Evolutionary conservation across 2,797 vertebrate species (phyloP).

Genomic region (Anableps anableps): DNA sequence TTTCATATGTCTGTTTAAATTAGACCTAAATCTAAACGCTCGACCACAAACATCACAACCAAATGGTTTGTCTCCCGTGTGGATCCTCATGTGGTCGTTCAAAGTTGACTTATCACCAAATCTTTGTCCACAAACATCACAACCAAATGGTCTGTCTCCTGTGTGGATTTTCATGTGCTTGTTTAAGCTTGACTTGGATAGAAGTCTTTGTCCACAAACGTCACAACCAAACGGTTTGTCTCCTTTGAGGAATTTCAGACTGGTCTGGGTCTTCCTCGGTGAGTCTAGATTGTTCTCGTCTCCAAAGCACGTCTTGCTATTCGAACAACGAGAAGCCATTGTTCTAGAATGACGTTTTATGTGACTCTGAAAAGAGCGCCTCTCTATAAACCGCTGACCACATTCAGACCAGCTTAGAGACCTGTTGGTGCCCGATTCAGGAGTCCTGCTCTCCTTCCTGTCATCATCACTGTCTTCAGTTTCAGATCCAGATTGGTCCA

Average conservation of each 20-base stretch:
- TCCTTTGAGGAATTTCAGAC: neutral
- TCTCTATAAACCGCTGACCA: neutral
- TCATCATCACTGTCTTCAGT: slow-evolving; percentile 1
- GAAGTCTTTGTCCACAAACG: neutral
- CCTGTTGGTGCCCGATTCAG: neutral
- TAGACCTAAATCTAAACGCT: neutral
- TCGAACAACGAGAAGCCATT: neutral
- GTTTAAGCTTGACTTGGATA: neutral
- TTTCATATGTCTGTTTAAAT: neutral
- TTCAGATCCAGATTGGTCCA: neutral
- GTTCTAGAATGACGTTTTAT: too few species aligned
- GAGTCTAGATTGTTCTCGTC: too few species aligned
- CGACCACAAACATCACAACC: neutral
- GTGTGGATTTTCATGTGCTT: slow-evolving; percentile 1
- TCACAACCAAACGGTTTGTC: neutral
- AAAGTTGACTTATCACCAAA: neutral
- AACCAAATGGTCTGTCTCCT: neutral
- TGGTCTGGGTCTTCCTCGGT: too few species aligned
- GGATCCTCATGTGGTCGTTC: neutral
- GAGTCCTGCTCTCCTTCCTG: neutral
- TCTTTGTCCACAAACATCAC: neutral
- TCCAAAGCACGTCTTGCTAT: neutral
- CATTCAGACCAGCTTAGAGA: neutral
- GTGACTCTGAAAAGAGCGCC: neutral
- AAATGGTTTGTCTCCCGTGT: neutral